Base-by-base conservation (phyloP, 1,140 invertebrate genomes). In the Drosophila busckii region DNA sequence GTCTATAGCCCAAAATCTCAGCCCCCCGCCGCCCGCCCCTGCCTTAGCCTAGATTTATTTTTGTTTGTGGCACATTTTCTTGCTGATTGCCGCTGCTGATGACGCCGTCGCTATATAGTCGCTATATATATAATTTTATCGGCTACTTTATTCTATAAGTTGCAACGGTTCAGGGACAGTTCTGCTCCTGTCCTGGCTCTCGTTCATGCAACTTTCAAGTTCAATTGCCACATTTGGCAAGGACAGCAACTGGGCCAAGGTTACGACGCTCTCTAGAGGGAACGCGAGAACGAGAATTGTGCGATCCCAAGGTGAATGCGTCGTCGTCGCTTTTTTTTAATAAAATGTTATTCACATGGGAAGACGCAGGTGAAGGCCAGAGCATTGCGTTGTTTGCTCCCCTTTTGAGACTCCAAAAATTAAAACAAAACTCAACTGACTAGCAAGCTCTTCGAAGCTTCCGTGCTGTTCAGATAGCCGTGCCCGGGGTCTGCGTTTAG, bases 181-280 rank as follows among this genome's bases (percentile, higher is more conserved):
- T 32, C 22, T 17, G 41, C 10, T 13, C 44, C 13, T 37, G n/a
- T 29, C 35, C 56, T 42, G 13, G 7, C 16, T 53, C 69, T 75
- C 17, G 70, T 63, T 69, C 68, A 73, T n/a, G 71, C 73, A 82
- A 80, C 73, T 82, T 82, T 80, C 75, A 82, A 73, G 73, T 82
- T 80, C 73, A 82, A 34, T 41, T 56, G 45, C 37, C 62, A 66
- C 45, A 56, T 69, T 80, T 80, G 75, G 75, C 73, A 69, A 54
- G 54, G 29, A 10, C 55, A 82, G 68, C 49, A 80, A 80, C 50
- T 80, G 75, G 75, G 73, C 64, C 73, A 80, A 80, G 73, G 73
- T 82, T n/a, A n/a, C n/a, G n/a, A n/a, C 75, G 48, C 32, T 3
- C 15, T 22, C 12, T 50, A 26, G 45, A 38, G 61, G 66, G 63